Percentiles rank a stretch among this genome's conserved stretches.
These are phyloP conservation scores for Burhinus bistriatus DNA, from an alignment of 2,113 vertebrate species.

Conservation along the genomic window DNA sequence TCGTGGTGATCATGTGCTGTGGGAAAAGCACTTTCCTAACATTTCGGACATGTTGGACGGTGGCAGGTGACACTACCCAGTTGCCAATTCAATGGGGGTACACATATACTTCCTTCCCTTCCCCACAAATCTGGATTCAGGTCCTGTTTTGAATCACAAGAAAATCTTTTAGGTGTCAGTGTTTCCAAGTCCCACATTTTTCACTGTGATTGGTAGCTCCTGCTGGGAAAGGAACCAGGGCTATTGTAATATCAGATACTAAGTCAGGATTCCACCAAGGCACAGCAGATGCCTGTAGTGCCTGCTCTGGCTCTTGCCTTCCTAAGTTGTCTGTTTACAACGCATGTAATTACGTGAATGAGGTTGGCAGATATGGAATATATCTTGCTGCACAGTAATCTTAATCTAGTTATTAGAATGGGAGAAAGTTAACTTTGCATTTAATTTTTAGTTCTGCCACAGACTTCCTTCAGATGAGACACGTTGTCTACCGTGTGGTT, in stretches of 20 bases:
- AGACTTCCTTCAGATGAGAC: not conserved
- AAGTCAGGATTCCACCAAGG: not conserved
- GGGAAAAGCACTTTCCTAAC: not conserved
- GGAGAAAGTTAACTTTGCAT: not conserved
- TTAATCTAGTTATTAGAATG: not conserved
- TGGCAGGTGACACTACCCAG: not conserved
- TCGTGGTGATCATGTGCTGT: not conserved
- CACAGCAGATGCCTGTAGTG: not conserved
- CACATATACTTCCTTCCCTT: not conserved
- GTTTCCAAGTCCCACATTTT: not conserved
- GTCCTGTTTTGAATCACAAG: not conserved
- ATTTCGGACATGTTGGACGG: not conserved
- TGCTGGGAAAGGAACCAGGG: not conserved
- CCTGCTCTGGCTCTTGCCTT: not conserved
- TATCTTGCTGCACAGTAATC: not conserved
- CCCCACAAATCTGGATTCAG: not conserved
- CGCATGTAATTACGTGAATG: not conserved
- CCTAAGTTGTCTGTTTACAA: not conserved
- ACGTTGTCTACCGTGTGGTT: not conserved
- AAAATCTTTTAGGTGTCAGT: not conserved
- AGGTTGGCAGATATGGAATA: not conserved
- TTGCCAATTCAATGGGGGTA: not conserved
- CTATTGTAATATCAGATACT: not conserved
- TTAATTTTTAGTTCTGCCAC: not conserved
- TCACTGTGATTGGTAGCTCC: not conserved